These are phyloP conservation scores for Sisyra terminalis DNA, from an alignment of 2,888 invertebrate genomes.

Conservation along the genomic window DNA sequence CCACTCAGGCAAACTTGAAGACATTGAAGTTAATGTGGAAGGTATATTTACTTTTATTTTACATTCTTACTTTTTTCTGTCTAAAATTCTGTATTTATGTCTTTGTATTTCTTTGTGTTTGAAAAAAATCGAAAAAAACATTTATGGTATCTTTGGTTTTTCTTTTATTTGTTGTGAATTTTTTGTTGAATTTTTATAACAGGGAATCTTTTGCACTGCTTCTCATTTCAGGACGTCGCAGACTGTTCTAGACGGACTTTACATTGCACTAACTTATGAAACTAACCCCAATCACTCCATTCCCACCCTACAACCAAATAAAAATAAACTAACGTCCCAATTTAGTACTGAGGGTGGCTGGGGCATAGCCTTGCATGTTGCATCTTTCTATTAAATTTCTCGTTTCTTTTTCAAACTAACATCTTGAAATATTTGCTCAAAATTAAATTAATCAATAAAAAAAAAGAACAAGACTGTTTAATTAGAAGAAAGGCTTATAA, in stretches of 20 bases:
- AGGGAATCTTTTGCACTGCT: constrained; percentile 22
- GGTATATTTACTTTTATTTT: constrained; percentile 38
- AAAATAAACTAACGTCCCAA: neutral
- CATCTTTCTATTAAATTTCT: no score
- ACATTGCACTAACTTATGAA: constrained; percentile 4
- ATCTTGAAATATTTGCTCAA: no score
- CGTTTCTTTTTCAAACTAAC: no score
- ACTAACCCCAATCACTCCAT: constrained; percentile 3
- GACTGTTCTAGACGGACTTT: constrained; percentile 35
- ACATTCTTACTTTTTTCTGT: neutral
- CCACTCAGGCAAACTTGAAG: constrained; percentile 75
- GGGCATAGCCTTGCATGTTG: no score
- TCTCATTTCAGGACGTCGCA: constrained; percentile 44
- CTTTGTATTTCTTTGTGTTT: constrained; percentile 20
- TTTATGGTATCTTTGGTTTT: constrained; percentile 13
- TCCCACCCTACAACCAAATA: neutral
- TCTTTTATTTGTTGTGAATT: constrained; percentile 18
- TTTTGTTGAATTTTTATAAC: neutral
- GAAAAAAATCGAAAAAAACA: constrained; percentile 5
- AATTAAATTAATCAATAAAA: no score
- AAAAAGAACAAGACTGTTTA: no score
- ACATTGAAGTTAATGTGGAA: constrained; percentile 93
- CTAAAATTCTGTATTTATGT: constrained; percentile 2
- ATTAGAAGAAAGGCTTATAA: no score
- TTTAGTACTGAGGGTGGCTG: no score